Percentiles rank a stretch among this genome's conserved stretches.
Evolutionary conservation across 1,140 invertebrate genomes (phyloP).

Genomic region (Drosophila repletoides): DNA sequence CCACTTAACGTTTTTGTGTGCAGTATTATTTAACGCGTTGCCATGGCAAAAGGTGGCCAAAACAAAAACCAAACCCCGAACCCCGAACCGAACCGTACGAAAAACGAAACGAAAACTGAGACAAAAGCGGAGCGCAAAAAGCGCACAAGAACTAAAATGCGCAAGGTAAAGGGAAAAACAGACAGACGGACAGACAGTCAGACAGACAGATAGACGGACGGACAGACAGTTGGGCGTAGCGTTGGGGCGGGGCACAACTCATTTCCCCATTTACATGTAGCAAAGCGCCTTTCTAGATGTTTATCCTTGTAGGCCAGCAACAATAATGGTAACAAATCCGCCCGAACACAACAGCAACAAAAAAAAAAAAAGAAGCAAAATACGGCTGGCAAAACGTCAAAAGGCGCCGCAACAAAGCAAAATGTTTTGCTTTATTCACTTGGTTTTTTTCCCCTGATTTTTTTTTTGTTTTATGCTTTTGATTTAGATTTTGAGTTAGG

Average conservation of each 20-base stretch:
- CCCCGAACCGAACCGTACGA: constrained; percentile 45
- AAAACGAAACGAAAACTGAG: constrained; percentile 48
- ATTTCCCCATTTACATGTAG: constrained; percentile 56
- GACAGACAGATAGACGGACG: constrained; percentile 11
- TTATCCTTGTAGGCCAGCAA: constrained; percentile 64
- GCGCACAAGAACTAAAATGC: constrained; percentile 55
- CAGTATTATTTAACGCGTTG: constrained; percentile 74
- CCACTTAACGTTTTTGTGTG: constrained; percentile 63
- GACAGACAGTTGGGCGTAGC: constrained; percentile 12
- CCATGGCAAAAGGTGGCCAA: constrained; percentile 74
- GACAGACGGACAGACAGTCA: constrained; percentile 19
- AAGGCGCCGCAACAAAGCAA: constrained; percentile 71
- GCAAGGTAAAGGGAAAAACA: constrained; percentile 37
- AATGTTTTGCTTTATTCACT: constrained; percentile 15
- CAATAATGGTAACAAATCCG: neutral
- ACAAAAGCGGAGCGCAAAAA: constrained; percentile 40
- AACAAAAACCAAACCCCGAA: constrained; percentile 55
- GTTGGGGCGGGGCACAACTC: constrained; percentile 17
- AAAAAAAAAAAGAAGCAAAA: constrained; percentile 27
- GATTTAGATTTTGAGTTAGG: constrained; percentile 10
- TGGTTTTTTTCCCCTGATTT: neutral
- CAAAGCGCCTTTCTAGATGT: constrained; percentile 68
- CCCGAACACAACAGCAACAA: constrained; percentile 9
- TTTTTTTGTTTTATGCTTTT: constrained; percentile 30
- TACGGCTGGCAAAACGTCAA: constrained; percentile 40